These are phyloP conservation scores for Sceloporus tristichus DNA, from an alignment of 2,113 vertebrate species.

Conservation along the genomic window DNA sequence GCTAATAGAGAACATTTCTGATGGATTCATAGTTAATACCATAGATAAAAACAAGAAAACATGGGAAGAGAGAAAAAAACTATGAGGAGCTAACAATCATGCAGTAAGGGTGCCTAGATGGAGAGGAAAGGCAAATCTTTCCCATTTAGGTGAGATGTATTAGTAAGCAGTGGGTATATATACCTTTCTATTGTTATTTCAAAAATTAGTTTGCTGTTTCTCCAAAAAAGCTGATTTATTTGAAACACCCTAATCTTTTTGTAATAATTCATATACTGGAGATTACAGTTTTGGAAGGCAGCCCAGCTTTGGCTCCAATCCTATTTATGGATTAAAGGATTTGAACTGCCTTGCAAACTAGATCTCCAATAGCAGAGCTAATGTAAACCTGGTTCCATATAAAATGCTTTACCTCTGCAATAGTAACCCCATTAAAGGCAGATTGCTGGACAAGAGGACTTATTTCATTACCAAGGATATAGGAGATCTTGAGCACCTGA, in stretches of 20 bases:
- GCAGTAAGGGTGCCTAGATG: slow-evolving; percentile 62
- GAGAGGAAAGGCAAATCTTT: slow-evolving; percentile 62
- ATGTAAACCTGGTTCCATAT: slow-evolving; percentile 85
- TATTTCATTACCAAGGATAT: slow-evolving; percentile 51
- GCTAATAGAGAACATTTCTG: not conserved
- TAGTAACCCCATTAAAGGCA: slow-evolving; percentile 82
- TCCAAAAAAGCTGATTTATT: slow-evolving; percentile 88
- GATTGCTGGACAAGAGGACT: slow-evolving; percentile 74
- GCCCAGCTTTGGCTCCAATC: slow-evolving; percentile 86
- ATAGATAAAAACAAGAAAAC: not conserved
- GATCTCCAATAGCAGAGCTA: slow-evolving; percentile 84
- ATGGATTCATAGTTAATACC: not conserved
- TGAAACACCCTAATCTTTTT: slow-evolving; percentile 89
- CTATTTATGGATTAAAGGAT: slow-evolving; percentile 92
- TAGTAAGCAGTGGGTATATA: slow-evolving; percentile 76
- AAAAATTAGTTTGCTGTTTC: slow-evolving; percentile 88
- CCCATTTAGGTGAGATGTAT: slow-evolving; percentile 75
- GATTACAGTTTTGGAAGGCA: slow-evolving; percentile 87
- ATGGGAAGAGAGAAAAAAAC: not conserved
- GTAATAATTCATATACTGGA: slow-evolving; percentile 89
- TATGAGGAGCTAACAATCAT: not conserved
- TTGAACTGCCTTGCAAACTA: slow-evolving; percentile 86
- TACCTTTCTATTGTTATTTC: slow-evolving; percentile 87
- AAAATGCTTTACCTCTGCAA: slow-evolving; percentile 83
- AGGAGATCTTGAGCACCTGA: slow-evolving; percentile 59